A percentile compares a stretch with the other conserved stretches of the same genome.
phyloP scores from a whole-genome alignment of 1,140 invertebrate genomes.

The Apis florea region DNA sequence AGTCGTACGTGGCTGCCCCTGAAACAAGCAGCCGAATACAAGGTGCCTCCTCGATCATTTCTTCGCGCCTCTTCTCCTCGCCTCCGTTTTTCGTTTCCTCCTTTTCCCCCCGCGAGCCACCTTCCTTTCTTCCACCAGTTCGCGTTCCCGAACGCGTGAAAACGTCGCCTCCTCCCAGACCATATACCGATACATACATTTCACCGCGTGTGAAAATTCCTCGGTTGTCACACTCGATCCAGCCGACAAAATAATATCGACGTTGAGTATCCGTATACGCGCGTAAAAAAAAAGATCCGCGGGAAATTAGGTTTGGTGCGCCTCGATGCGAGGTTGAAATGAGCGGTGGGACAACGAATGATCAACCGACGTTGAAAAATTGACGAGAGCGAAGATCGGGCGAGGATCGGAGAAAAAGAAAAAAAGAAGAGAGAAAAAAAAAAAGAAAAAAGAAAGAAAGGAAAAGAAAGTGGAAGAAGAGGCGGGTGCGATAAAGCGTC shows the following conservation, averaged over 20 bases:
- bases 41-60: conserved; percentile 48
- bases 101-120: not conserved
- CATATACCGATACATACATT: too few species aligned
- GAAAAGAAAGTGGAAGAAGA: conserved; percentile 7
- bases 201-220: too few species aligned
- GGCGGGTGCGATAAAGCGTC: conserved; percentile 15
- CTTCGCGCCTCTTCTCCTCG: conserved; percentile 17
- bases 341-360: too few species aligned
- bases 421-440: not conserved
- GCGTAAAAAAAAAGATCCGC: too few species aligned
- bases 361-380: too few species aligned
- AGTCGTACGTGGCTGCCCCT: conserved; percentile 62
- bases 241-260: too few species aligned
- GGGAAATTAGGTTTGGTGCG: too few species aligned
- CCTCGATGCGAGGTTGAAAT: not conserved
- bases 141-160: not conserved
- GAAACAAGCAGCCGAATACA: conserved; percentile 63
- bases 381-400: not conserved
- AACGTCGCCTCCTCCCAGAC: not conserved
- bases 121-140: not conserved
- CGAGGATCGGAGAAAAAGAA: not conserved
- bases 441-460: not conserved
- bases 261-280: too few species aligned
- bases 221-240: too few species aligned
- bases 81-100: conserved; percentile 28